These are phyloP conservation scores for Zalophus californianus DNA, from an alignment of 2,797 vertebrate species.

Conservation along the genomic window DNA sequence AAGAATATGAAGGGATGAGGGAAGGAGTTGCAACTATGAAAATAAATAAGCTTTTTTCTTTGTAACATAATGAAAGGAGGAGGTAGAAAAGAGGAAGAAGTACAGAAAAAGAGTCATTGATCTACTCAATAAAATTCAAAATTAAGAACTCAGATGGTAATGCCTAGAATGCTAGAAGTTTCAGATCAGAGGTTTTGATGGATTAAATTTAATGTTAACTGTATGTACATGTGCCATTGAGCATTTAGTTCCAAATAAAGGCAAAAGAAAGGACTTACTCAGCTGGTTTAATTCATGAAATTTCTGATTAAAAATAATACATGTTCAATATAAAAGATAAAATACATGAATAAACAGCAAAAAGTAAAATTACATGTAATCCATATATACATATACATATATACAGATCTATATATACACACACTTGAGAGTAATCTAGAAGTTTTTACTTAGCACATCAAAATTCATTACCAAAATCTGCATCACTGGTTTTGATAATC, in stretches of 20 bases:
- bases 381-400: background rate
- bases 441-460: background rate
- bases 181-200: background rate
- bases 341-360: background rate
- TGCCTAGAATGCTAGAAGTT: too few species aligned
- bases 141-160: background rate
- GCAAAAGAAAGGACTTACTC: background rate
- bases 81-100: too few species aligned
- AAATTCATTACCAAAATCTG: background rate
- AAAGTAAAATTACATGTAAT: background rate
- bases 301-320: background rate
- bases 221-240: background rate
- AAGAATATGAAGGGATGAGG: background rate
- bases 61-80: rapidly evolving
- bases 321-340: background rate
- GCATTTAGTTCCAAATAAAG: background rate
- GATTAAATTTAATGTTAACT: background rate
- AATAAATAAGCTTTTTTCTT: conserved; percentile 78
- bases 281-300: background rate
- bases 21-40: conserved; percentile 58
- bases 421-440: background rate
- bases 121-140: background rate
- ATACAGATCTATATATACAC: background rate
- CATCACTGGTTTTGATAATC: background rate
- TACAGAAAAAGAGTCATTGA: background rate